Conservation (phyloP, 2,797 vertebrate species). For the Crax fasciolata region DNA sequence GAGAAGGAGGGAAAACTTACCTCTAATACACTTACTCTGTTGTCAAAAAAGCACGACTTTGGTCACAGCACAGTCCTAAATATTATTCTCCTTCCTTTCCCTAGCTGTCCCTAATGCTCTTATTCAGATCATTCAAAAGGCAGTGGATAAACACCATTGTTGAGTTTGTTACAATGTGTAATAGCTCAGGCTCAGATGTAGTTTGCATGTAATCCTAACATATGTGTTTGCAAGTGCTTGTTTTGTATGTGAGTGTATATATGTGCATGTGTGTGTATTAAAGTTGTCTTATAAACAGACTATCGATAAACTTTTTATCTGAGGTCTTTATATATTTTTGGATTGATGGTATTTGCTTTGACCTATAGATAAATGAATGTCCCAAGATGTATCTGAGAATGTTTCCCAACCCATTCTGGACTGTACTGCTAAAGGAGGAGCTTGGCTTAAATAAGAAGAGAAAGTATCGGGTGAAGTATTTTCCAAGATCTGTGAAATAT, state of each 20-base stretch:
- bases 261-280: neutral
- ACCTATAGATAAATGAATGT: neutral
- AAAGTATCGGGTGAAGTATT: neutral
- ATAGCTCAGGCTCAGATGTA: neutral
- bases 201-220: neutral
- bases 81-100: neutral
- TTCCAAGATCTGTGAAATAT: neutral
- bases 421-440: neutral
- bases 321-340: neutral
- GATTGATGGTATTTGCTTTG: neutral
- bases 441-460: neutral
- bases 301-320: neutral
- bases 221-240: neutral
- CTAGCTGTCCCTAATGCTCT: neutral
- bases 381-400: neutral
- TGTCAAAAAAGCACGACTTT: neutral
- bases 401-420: neutral
- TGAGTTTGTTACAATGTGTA: neutral
- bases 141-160: neutral
- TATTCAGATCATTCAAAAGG: neutral
- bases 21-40: fast-evolving
- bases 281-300: neutral
- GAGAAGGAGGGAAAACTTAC: neutral
- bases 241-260: neutral
- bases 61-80: neutral